Percentiles rank a stretch among this genome's conserved stretches.
Conservation (phyloP, 2,797 vertebrate genomes). For the Argya squamiceps region DNA sequence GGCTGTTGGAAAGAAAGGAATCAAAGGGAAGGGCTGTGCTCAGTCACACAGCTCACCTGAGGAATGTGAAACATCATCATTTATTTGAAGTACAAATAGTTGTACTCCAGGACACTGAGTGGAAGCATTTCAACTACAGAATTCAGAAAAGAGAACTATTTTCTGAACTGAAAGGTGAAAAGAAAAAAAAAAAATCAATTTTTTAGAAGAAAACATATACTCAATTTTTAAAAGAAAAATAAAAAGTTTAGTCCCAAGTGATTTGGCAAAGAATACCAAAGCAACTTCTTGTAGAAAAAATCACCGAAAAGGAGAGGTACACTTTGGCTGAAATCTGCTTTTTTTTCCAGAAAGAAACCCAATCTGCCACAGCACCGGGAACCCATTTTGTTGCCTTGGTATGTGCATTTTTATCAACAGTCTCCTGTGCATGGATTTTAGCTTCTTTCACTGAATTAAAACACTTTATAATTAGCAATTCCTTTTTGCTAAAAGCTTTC, state of each 20-base stretch:
- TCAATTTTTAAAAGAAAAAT: background rate
- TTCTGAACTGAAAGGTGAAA: background rate
- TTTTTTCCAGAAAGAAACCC: background rate
- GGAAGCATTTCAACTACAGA: background rate
- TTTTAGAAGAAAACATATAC: background rate
- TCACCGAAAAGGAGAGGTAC: background rate
- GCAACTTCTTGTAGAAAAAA: background rate
- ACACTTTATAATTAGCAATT: background rate
- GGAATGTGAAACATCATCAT: background rate
- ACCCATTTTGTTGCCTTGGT: background rate
- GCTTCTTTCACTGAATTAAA: background rate
- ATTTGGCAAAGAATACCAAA: background rate
- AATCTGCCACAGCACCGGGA: background rate
- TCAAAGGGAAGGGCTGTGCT: background rate
- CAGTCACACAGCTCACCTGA: background rate
- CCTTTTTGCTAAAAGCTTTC: background rate
- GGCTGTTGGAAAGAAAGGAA: background rate
- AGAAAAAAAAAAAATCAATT: background rate
- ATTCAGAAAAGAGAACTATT: background rate
- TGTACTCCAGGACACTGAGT: background rate
- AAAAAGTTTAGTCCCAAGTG: background rate
- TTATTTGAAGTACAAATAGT: background rate
- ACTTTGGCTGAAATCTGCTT: background rate
- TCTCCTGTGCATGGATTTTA: background rate
- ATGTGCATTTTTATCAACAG: background rate